Base-by-base conservation (phyloP, 2,888 invertebrate species). In the Hydroisotoma schaefferi region DNA sequence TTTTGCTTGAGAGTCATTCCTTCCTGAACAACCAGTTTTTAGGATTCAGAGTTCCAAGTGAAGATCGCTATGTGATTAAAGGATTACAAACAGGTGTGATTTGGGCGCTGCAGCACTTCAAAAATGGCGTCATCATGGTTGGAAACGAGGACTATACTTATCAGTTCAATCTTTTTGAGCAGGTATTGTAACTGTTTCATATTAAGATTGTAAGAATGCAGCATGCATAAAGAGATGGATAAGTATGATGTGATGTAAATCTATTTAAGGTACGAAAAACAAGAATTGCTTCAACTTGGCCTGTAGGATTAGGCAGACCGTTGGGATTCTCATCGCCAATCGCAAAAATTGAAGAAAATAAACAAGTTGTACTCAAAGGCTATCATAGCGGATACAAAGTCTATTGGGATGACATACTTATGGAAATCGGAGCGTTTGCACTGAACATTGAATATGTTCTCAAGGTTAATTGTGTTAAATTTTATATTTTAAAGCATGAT, bases 351-450 rank as follows among this genome's bases (percentile, higher is more conserved):
- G 28, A 10, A 2, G 22, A 6, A 8, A 18, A 18, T 10, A 27
- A 26, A 23, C n/a, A n/a, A n/a, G n/a, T n/a, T n/a, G n/a, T n/a
- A n/a, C 26, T 60, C 1, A 29, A 27, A 1, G 63, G 63, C n/a
- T 46, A 57, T n/a, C 18, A 23, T 25, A 38, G 43, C 23, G 57
- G 57, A 8, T 8, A 18, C n/a, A 6, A 20, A 5, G 2, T 27
- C 15, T 1, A 38, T 28, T 18, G 10, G 18, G 51, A 55, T n/a
- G 25, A 33, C 0, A 23, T 62, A 44, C 26, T 38, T 23, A 27
- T 63, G 18, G 52, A 55, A 8, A 26, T 29, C 2, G 63, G 63
- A 23, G 27, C 49, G 1, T 57, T 59, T 51, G 63, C 63, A 2
- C 10, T 63, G 15, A 43, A 59, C 20, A 40, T 63, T 18, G 46